A percentile compares a stretch with the other conserved stretches of the same genome.
These are phyloP conservation scores for Drosophila mimetica DNA, from an alignment of 2,888 invertebrate species.

Conservation along the genomic window DNA sequence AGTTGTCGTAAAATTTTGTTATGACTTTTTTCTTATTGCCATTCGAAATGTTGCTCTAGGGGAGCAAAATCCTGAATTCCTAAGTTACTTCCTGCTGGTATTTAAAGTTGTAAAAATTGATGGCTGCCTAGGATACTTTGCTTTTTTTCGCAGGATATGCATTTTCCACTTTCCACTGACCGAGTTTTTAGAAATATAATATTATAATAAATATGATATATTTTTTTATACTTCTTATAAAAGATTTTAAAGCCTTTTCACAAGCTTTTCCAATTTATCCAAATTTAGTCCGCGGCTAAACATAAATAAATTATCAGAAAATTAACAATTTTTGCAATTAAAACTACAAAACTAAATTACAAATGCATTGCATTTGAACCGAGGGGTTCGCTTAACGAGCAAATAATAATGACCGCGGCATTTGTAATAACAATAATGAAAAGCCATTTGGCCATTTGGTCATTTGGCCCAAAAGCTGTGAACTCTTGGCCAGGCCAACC, in stretches of 20 bases:
- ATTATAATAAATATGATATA: too few species aligned
- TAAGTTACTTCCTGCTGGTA: constrained; percentile 78
- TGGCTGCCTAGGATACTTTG: constrained; percentile 43
- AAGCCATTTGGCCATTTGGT: constrained; percentile 72
- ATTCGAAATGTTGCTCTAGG: constrained; percentile 59
- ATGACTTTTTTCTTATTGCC: constrained; percentile 80
- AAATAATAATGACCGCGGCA: constrained; percentile 75
- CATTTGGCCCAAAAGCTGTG: constrained; percentile 51
- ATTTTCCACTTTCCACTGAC: not conserved
- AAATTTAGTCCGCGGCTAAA: constrained; percentile 15
- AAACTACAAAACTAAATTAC: constrained; percentile 79
- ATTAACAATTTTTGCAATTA: constrained; percentile 77
- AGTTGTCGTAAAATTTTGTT: constrained; percentile 82
- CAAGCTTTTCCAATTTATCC: constrained; percentile 11
- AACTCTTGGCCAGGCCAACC: constrained; percentile 54
- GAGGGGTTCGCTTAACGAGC: constrained; percentile 62
- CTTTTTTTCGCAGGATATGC: not conserved
- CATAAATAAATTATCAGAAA: constrained; percentile 71
- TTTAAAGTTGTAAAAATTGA: constrained; percentile 79
- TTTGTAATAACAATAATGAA: constrained; percentile 79
- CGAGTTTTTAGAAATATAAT: not conserved
- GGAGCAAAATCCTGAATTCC: constrained; percentile 38
- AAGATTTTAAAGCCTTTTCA: too few species aligned
- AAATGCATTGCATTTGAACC: constrained; percentile 72
- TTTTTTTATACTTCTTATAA: too few species aligned